These are phyloP conservation scores for Rhabdophis nuchalis DNA, from an alignment of 2,797 vertebrate genomes.

Conservation along the genomic window DNA sequence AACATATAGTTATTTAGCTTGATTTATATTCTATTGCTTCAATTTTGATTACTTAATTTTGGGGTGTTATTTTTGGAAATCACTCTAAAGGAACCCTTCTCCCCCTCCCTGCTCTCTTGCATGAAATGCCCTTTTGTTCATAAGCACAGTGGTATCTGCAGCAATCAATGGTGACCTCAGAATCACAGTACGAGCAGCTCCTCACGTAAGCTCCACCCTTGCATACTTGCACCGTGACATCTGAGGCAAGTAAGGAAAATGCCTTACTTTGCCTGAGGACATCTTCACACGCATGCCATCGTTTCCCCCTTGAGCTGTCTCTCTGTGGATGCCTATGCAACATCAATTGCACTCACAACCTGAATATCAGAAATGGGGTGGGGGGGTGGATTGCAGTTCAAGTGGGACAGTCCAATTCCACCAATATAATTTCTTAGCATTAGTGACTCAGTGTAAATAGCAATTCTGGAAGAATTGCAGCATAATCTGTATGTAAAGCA, in stretches of 20 bases:
- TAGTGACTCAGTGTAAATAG: background rate
- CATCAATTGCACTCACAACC: background rate
- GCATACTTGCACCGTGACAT: background rate
- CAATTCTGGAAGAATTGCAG: background rate
- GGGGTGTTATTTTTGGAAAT: background rate
- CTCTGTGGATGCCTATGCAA: background rate
- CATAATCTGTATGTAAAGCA: background rate
- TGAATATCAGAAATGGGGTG: background rate
- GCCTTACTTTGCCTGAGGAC: background rate
- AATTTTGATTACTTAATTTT: background rate
- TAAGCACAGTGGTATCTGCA: background rate
- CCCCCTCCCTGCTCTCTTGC: background rate
- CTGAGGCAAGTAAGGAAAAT: background rate
- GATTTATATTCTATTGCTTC: background rate
- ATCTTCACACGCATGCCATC: background rate
- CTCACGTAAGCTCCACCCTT: background rate
- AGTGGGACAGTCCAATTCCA: background rate
- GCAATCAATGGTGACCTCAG: background rate
- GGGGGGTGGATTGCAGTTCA: background rate
- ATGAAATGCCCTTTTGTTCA: background rate
- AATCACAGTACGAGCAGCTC: background rate
- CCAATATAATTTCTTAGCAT: background rate
- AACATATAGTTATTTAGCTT: background rate
- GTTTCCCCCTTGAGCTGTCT: background rate
- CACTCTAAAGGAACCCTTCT: background rate